Evolutionary conservation across 1,140 invertebrate genomes (phyloP).

Genomic region (Ectropis grisescens): DNA sequence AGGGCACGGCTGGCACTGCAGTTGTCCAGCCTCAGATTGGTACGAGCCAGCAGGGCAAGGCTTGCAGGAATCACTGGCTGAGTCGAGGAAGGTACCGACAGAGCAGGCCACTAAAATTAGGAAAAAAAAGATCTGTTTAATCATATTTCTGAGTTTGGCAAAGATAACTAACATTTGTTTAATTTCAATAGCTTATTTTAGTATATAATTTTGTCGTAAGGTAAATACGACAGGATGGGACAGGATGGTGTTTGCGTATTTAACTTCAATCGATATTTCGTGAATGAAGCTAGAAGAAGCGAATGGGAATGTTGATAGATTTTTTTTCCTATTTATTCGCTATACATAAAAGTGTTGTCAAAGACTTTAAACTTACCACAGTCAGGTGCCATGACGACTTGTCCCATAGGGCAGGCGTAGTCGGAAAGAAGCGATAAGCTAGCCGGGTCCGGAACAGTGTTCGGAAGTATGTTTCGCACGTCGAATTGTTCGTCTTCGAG

Average conservation of each 20-base stretch:
- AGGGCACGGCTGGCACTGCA: slow-evolving; percentile 90
- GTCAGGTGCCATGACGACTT: slow-evolving; percentile 92
- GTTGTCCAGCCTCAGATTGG: slow-evolving; percentile 93
- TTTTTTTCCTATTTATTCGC: too few species aligned
- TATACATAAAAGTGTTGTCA: too few species aligned
- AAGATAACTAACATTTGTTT: neutral
- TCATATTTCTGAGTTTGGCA: too few species aligned
- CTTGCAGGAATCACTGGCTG: slow-evolving; percentile 80
- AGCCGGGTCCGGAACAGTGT: slow-evolving; percentile 93
- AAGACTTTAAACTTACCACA: slow-evolving; percentile 80
- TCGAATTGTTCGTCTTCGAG: slow-evolving; percentile 94
- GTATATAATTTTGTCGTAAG: too few species aligned
- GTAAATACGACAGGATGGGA: too few species aligned
- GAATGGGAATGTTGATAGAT: too few species aligned
- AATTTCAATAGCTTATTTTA: too few species aligned
- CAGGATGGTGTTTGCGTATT: too few species aligned
- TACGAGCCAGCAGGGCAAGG: slow-evolving; percentile 92
- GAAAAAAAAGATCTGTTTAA: too few species aligned
- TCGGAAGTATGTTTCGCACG: slow-evolving; percentile 92
- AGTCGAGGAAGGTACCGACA: slow-evolving; percentile 90
- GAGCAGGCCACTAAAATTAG: slow-evolving; percentile 92
- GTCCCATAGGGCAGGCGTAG: slow-evolving; percentile 92
- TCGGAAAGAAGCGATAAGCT: slow-evolving; percentile 89
- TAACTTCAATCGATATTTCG: too few species aligned
- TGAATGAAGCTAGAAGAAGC: too few species aligned